Evolutionary conservation across 2,888 invertebrate species (phyloP).

Genomic region (Morpho deidamia): DNA sequence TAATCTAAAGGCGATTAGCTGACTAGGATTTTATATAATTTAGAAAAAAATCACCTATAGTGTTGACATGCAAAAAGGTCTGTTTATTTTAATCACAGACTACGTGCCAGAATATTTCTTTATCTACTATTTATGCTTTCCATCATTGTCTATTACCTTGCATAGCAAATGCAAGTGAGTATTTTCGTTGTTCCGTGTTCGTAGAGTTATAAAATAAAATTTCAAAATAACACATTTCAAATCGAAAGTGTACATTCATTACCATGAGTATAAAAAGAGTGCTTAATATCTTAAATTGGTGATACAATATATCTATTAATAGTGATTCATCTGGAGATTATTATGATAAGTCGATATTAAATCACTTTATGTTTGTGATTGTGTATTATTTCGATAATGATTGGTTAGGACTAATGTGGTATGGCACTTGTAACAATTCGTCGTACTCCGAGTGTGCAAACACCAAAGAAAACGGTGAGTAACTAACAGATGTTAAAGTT

Average conservation of each 20-base stretch:
- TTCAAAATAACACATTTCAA: constrained; percentile 23
- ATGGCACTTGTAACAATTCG: constrained; percentile 76
- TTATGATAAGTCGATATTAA: constrained; percentile 54
- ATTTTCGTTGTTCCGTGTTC: constrained; percentile 27
- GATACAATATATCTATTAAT: constrained; percentile 32
- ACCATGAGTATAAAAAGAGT: constrained; percentile 21
- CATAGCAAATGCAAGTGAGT: constrained; percentile 28
- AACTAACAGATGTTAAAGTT: constrained; percentile 35
- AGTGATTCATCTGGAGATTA: constrained; percentile 57
- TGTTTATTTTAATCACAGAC: neutral
- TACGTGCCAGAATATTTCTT: constrained; percentile 6
- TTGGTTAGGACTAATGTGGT: constrained; percentile 67
- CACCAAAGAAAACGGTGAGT: constrained; percentile 73
- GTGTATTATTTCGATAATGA: constrained; percentile 64
- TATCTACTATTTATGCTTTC: neutral
- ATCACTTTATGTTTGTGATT: constrained; percentile 67
- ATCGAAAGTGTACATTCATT: constrained; percentile 14
- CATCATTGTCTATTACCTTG: constrained; percentile 27
- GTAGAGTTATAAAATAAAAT: constrained; percentile 17
- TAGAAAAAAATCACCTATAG: too few relatives aligned
- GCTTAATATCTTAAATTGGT: constrained; percentile 24
- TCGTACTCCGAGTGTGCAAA: constrained; percentile 74
- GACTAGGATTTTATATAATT: too few relatives aligned
- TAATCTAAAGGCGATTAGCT: too few relatives aligned
- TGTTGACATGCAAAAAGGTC: too few relatives aligned